A percentile compares a stretch with the other conserved stretches of the same genome.
These are phyloP conservation scores for Chymomyza procnemis DNA, from an alignment of 2,888 invertebrate species.

Conservation along the genomic window DNA sequence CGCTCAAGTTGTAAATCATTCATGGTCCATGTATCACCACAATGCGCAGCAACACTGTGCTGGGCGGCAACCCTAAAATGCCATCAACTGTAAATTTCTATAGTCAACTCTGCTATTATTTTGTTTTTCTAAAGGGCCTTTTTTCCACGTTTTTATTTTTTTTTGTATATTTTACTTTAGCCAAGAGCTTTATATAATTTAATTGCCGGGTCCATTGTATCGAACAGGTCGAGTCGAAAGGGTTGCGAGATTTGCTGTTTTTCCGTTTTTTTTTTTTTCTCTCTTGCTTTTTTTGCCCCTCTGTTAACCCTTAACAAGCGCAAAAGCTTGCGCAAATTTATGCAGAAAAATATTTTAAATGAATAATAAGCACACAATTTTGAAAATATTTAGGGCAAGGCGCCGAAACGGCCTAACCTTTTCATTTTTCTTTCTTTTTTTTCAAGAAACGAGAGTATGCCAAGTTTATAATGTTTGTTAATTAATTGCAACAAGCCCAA, in stretches of 20 bases:
- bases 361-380: slow-evolving; percentile 37
- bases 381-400: slow-evolving; percentile 28
- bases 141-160: background rate
- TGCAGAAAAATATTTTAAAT: slow-evolving; percentile 43
- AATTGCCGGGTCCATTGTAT: slow-evolving; percentile 48
- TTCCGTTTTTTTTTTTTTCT: background rate
- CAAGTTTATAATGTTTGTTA: background rate
- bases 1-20: slow-evolving; percentile 36
- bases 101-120: slow-evolving; percentile 30
- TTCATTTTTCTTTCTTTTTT: background rate
- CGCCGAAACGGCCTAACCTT: background rate
- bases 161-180: slow-evolving; percentile 22
- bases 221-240: background rate
- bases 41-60: slow-evolving; percentile 40
- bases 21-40: slow-evolving; percentile 41
- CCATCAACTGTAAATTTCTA: slow-evolving; percentile 54
- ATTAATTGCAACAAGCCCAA: slow-evolving; percentile 3
- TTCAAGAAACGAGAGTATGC: background rate
- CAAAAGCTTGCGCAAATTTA: slow-evolving; percentile 34
- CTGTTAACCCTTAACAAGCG: background rate
- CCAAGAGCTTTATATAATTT: slow-evolving; percentile 48
- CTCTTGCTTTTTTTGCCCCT: background rate
- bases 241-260: background rate
- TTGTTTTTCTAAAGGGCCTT: slow-evolving; percentile 2
- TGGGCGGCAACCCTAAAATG: slow-evolving; percentile 44